Evolutionary conservation across 2,888 invertebrate species (phyloP).

Genomic region (Plagodis dolabraria): DNA sequence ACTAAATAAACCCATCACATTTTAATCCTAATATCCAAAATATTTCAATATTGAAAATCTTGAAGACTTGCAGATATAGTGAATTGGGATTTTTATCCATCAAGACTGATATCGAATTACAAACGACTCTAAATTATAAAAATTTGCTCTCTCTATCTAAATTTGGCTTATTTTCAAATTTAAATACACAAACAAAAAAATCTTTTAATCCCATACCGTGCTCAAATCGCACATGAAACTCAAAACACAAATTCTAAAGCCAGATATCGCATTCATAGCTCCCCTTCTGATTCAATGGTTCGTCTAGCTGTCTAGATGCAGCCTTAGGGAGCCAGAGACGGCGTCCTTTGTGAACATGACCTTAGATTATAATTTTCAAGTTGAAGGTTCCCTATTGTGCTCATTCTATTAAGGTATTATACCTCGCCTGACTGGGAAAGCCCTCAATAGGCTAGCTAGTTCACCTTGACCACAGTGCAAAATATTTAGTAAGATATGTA

Average conservation of each 20-base stretch:
- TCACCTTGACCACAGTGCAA: constrained; percentile 39
- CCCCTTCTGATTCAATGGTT: constrained; percentile 53
- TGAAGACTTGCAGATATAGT: too few relatives aligned
- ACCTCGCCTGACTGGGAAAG: constrained; percentile 64
- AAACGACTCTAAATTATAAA: too few relatives aligned
- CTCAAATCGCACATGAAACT: too few relatives aligned
- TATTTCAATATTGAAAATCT: too few relatives aligned
- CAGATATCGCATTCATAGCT: constrained; percentile 44
- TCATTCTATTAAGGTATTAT: constrained; percentile 53
- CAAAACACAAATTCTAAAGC: constrained; percentile 14
- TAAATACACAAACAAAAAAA: too few relatives aligned
- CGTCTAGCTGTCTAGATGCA: constrained; percentile 76
- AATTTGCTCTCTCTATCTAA: too few relatives aligned
- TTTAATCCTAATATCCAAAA: too few relatives aligned
- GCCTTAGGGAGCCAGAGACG: constrained; percentile 54
- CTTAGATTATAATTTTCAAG: constrained; percentile 79
- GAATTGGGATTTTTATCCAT: too few relatives aligned
- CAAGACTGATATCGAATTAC: too few relatives aligned
- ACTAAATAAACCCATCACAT: too few relatives aligned
- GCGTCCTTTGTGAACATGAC: constrained; percentile 63
- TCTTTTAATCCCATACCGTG: too few relatives aligned
- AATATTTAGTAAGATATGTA: constrained; percentile 6
- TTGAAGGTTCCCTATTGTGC: constrained; percentile 76
- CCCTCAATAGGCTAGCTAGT: constrained; percentile 69
- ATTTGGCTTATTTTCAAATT: too few relatives aligned